phyloP scores from a whole-genome alignment of 35 echinoderm and acorn worm genomes.

The Patiria miniata region DNA sequence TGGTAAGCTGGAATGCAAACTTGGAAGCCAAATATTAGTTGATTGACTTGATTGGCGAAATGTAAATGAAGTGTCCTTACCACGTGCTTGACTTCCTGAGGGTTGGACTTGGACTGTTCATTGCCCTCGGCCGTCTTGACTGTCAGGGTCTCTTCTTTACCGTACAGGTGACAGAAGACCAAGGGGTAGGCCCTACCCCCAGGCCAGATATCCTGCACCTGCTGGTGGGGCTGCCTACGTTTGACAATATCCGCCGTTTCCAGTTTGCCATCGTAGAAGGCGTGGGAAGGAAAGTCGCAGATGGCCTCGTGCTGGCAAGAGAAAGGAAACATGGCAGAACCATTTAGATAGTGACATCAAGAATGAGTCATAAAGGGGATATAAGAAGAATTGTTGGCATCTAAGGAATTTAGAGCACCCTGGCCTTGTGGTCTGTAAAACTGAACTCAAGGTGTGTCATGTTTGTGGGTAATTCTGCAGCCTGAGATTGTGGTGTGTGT shows the following conservation, averaged over 20 bases:
- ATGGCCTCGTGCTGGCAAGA: conserved; percentile 69
- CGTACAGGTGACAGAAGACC: conserved; percentile 80
- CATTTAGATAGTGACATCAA: too few species aligned
- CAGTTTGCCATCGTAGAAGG: conserved; percentile 70
- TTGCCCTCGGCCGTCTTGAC: conserved; percentile 76
- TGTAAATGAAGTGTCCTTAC: conserved; percentile 42
- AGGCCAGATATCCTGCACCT: conserved; percentile 64
- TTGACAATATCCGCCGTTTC: conserved; percentile 68
- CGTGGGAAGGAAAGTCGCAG: conserved; percentile 70
- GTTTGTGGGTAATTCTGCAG: too few species aligned
- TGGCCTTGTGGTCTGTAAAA: too few species aligned
- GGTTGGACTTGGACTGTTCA: conserved; percentile 75
- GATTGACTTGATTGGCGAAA: too few species aligned
- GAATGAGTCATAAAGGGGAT: too few species aligned
- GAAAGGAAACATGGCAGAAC: too few species aligned
- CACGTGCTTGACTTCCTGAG: conserved; percentile 67
- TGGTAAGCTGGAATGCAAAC: too few species aligned
- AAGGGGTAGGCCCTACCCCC: conserved; percentile 30
- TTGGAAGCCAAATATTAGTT: too few species aligned
- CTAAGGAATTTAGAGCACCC: too few species aligned
- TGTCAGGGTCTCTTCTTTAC: conserved; percentile 79
- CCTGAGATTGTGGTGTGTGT: too few species aligned
- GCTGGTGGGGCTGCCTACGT: conserved; percentile 19
- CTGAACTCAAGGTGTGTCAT: too few species aligned
- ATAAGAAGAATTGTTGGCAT: too few species aligned